A percentile compares a stretch with the other conserved stretches of the same genome.
Evolutionary conservation across 2,797 vertebrate species (phyloP).

Genomic region (Schizopygopsis malacanthus): DNA sequence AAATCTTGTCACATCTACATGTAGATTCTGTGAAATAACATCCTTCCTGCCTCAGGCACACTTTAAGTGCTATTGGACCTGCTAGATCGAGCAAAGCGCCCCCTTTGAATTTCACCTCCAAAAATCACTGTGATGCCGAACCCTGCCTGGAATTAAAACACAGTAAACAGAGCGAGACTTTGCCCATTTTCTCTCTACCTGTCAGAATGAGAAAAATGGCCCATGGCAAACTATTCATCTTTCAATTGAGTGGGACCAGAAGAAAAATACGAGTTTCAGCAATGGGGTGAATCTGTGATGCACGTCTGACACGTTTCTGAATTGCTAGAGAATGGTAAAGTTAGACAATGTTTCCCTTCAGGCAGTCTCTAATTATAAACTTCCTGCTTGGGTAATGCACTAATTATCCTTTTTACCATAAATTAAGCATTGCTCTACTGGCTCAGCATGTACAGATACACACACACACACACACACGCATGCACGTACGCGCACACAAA

Average conservation of each 20-base stretch:
- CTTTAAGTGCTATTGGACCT: slow-evolving; percentile 43
- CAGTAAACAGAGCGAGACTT: slow-evolving; percentile 44
- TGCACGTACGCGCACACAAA: background rate
- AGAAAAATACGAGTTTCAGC: slow-evolving; percentile 36
- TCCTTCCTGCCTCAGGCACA: slow-evolving; percentile 35
- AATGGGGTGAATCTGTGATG: slow-evolving; percentile 74
- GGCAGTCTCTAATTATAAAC: slow-evolving; percentile 85
- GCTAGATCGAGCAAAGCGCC: slow-evolving; percentile 31
- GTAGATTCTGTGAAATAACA: slow-evolving; percentile 40
- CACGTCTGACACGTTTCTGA: slow-evolving; percentile 82
- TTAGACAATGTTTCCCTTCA: slow-evolving; percentile 71
- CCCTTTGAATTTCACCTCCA: slow-evolving; percentile 41
- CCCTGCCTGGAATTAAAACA: slow-evolving; percentile 49
- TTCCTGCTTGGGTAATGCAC: slow-evolving; percentile 83
- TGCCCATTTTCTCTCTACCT: slow-evolving; percentile 40
- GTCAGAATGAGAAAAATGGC: slow-evolving; percentile 53
- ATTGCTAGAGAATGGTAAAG: slow-evolving; percentile 75
- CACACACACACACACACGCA: slow-evolving; percentile 27
- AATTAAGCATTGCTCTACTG: slow-evolving; percentile 79
- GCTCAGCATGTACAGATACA: slow-evolving; percentile 71
- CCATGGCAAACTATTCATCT: slow-evolving; percentile 32
- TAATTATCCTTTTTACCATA: slow-evolving; percentile 88
- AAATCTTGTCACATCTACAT: slow-evolving; percentile 33
- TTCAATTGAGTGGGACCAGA: slow-evolving; percentile 43
- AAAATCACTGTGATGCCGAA: slow-evolving; percentile 42